Conservation (phyloP, 2,797 vertebrate genomes). For the Otus scops region DNA sequence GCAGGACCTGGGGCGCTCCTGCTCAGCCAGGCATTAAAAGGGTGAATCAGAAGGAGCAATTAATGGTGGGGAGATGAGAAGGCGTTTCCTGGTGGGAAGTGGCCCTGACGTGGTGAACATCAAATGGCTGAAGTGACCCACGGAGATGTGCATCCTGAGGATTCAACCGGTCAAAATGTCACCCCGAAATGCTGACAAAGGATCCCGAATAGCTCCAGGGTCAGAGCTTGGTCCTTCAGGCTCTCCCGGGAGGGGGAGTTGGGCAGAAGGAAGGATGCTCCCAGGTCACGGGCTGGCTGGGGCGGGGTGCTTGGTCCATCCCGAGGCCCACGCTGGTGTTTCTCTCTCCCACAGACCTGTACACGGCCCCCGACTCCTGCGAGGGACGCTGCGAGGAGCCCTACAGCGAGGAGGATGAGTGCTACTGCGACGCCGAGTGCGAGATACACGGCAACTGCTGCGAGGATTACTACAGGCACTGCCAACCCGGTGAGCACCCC, state of each 20-base stretch:
- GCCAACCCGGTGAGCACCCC: slow-evolving; percentile 16
- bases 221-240: background rate
- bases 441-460: slow-evolving; percentile 60
- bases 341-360: slow-evolving; percentile 44
- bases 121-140: fast-evolving
- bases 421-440: slow-evolving; percentile 72
- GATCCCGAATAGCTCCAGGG: background rate
- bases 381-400: slow-evolving; percentile 69
- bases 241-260: fast-evolving
- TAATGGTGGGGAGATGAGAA: background rate
- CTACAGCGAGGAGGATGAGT: slow-evolving; percentile 48
- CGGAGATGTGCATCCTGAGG: background rate
- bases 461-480: slow-evolving; percentile 48
- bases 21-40: background rate
- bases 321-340: background rate
- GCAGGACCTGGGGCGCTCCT: background rate
- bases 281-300: fast-evolving
- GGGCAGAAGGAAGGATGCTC: background rate
- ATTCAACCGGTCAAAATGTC: background rate
- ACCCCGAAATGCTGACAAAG: background rate
- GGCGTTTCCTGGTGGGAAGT: background rate
- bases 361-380: slow-evolving; percentile 65
- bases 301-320: fast-evolving
- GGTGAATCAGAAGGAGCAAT: background rate
- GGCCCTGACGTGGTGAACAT: fast-evolving